Evolutionary conservation across 1,140 invertebrate genomes (phyloP).

Genomic region (Aphis gossypii): DNA sequence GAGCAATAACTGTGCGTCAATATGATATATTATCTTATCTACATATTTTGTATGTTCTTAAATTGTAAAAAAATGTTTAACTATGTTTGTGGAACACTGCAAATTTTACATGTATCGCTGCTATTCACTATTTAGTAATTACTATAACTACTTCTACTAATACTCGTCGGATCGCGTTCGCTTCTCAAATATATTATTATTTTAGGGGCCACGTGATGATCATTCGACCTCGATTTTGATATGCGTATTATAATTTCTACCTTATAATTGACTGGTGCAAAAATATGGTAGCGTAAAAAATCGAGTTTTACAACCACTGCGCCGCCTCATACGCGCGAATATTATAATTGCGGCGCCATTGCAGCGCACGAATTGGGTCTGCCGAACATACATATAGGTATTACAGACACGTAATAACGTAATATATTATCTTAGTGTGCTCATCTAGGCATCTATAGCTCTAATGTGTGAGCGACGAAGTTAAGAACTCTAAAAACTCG

Average conservation of each 20-base stretch:
- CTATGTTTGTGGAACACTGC: not conserved
- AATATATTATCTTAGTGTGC: not conserved
- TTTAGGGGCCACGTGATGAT: not conserved
- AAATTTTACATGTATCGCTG: not conserved
- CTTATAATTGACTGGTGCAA: not conserved
- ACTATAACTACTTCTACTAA: not conserved
- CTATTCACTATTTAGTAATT: not conserved
- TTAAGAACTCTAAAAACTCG: too few relatives aligned
- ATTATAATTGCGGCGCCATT: not conserved
- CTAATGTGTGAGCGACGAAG: too few relatives aligned
- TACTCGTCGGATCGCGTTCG: not conserved
- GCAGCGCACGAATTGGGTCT: not conserved
- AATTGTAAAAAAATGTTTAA: not conserved
- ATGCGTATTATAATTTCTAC: not conserved
- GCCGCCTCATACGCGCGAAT: not conserved
- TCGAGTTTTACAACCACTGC: not conserved
- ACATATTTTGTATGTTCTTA: not conserved
- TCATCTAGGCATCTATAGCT: too few relatives aligned
- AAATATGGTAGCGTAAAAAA: not conserved
- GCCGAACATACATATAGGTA: not conserved
- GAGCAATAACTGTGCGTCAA: not conserved
- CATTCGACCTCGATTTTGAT: slow-evolving; percentile 27
- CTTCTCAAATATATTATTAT: not conserved
- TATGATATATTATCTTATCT: not conserved
- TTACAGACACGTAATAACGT: not conserved